These are phyloP conservation scores for Capricornis sumatraensis DNA, from an alignment of 2,113 vertebrate species.

Conservation along the genomic window DNA sequence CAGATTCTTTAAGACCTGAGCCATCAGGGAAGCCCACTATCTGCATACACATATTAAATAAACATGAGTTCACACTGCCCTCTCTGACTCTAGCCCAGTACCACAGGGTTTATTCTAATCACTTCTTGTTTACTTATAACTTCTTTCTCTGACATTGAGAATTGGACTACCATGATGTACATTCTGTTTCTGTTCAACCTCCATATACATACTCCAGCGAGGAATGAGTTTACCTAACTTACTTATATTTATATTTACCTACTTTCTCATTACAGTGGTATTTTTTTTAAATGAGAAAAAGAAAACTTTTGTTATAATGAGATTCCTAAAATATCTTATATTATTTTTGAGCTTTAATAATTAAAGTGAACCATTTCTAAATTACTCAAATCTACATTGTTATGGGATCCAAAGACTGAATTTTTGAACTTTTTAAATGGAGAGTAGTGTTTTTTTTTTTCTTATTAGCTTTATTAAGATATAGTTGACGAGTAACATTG, in stretches of 20 bases:
- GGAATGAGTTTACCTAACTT: background rate
- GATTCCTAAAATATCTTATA: background rate
- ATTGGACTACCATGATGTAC: background rate
- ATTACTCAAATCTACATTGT: background rate
- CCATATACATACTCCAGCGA: background rate
- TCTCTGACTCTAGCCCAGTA: background rate
- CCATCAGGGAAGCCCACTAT: conserved; percentile 1
- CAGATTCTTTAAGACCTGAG: background rate
- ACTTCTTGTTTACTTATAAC: background rate
- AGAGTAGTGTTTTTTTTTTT: background rate
- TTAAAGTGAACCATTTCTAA: conserved; percentile 28
- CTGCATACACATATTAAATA: background rate
- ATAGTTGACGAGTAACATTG: no score
- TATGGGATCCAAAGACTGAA: background rate
- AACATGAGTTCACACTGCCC: background rate
- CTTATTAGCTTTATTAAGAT: no score
- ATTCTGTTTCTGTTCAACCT: background rate
- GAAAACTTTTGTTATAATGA: background rate
- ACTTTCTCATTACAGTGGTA: background rate
- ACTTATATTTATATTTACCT: background rate
- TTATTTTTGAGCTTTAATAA: conserved; percentile 39
- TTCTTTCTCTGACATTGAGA: background rate
- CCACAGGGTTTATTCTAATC: background rate
- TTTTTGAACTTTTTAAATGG: conserved; percentile 1
- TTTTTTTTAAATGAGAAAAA: background rate